Conservation (phyloP, 2,797 vertebrate species). For the Phrynocephalus guinanensis region DNA sequence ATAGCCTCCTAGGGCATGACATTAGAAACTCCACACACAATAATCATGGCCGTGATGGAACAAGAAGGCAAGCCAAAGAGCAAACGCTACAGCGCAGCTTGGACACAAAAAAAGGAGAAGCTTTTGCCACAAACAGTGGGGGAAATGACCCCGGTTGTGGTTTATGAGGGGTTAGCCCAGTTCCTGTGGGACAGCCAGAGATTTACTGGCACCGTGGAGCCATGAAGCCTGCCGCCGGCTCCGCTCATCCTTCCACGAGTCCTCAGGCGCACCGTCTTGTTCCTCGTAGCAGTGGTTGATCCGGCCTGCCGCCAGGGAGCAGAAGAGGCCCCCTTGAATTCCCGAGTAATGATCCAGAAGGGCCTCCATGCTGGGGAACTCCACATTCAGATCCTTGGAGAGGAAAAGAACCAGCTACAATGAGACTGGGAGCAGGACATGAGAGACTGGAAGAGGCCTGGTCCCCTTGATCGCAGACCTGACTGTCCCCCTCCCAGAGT, state of each 20-base stretch:
- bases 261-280: slow-evolving; percentile 63
- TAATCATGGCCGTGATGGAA: background rate
- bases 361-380: slow-evolving; percentile 84
- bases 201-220: slow-evolving; percentile 63
- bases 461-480: too few species aligned
- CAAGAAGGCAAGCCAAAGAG: background rate
- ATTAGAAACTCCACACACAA: background rate
- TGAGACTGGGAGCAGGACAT: background rate
- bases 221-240: slow-evolving; percentile 36
- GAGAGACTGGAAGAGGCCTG: background rate
- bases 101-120: background rate
- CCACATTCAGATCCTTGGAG: slow-evolving; percentile 82
- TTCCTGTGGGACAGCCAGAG: slow-evolving; percentile 59
- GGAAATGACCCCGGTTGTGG: accelerated
- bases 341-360: slow-evolving; percentile 88
- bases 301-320: slow-evolving; percentile 81
- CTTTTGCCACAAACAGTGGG: background rate
- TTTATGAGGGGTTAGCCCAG: slow-evolving; percentile 40
- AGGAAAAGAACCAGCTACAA: background rate
- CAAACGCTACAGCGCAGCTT: background rate
- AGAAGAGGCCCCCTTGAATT: slow-evolving; percentile 80
- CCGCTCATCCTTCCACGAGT: slow-evolving; percentile 25
- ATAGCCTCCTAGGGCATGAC: background rate
- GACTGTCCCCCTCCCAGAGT: too few species aligned
- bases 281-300: slow-evolving; percentile 92